phyloP scores from a whole-genome alignment of 1,140 invertebrate genomes.

The Helicoverpa armigera region DNA sequence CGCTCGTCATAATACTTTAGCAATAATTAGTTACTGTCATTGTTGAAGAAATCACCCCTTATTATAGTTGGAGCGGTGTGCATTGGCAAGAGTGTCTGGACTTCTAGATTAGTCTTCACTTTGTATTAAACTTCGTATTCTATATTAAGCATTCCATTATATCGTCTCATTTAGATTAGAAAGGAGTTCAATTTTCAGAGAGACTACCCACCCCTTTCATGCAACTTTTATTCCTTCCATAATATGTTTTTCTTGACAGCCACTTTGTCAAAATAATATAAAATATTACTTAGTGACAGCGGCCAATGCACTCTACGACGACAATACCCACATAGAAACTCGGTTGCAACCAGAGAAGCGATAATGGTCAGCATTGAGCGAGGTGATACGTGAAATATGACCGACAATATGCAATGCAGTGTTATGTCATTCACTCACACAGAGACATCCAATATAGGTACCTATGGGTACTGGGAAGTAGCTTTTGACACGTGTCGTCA shows the following conservation, averaged over 20 bases:
- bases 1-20: constrained; percentile 9
- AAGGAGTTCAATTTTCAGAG: background rate
- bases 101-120: too few species aligned
- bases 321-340: constrained; percentile 40
- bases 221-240: too few species aligned
- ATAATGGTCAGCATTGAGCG: constrained; percentile 26
- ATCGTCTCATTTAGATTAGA: too few species aligned
- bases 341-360: constrained; percentile 29
- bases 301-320: background rate
- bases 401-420: constrained; percentile 7
- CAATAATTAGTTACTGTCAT: constrained; percentile 50
- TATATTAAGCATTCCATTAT: too few species aligned
- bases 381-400: constrained; percentile 31
- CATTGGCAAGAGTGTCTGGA: constrained; percentile 1
- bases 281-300: background rate
- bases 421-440: constrained; percentile 38
- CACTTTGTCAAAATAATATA: too few species aligned
- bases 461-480: background rate
- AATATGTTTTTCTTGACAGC: too few species aligned
- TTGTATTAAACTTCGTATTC: too few species aligned
- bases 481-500: too few species aligned
- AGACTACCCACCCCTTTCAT: too few species aligned
- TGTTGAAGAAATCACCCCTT: constrained; percentile 39
- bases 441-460: background rate
- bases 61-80: background rate